Base-by-base conservation (phyloP, 2,113 vertebrate genomes). In the Pseudopipra pipra region DNA sequence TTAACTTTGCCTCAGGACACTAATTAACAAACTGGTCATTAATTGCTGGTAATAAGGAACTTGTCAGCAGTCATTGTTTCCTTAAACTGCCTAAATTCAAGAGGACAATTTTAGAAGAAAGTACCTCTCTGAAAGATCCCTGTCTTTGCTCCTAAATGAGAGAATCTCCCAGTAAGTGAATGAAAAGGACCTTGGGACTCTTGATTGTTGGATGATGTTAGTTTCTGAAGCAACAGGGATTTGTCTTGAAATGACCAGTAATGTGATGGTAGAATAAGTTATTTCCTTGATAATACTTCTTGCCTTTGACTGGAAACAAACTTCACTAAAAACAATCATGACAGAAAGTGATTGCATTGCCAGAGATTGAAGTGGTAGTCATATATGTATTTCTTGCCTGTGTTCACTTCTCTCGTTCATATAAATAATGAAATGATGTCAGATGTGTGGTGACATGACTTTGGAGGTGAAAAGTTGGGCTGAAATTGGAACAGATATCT, bases 21-120 rank as follows among this genome's bases (percentile, higher is more conserved):
- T 97, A 97, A 98, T 98, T 98, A 98, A 96, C 87, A 96, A 97
- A 95, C 96, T 92, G 94, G 76, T 96, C 95, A 97, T 97, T 97
- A 96, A 97, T 97, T 97, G 93, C 74, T 96, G 93, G 87, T 95
- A 97, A 97, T 94, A 97, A 97, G 93, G 94, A 92, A 98, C 91
- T 97, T 97, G 91, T 95, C 95, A 97, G 62, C 86, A 68, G 77
- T 94, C 71, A 93, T 97, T 91, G 95, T 96, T 97, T 95, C 95
- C 89, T 96, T 97, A 96, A 97, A 95, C 93, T 97, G 92, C 83
- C 77, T 95, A 80, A 91, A 96, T 88, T 96, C 68, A 78, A 90
- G 87, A 92, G 39, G 92, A 95, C 89, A 94, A 96, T 58, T 70
- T 80, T 93, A 74, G 90, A 85, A 96, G 74, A 93, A 95, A 91